These are phyloP conservation scores for Hydrotaea cyrtoneurina DNA, from an alignment of 2,888 invertebrate species.

Conservation along the genomic window DNA sequence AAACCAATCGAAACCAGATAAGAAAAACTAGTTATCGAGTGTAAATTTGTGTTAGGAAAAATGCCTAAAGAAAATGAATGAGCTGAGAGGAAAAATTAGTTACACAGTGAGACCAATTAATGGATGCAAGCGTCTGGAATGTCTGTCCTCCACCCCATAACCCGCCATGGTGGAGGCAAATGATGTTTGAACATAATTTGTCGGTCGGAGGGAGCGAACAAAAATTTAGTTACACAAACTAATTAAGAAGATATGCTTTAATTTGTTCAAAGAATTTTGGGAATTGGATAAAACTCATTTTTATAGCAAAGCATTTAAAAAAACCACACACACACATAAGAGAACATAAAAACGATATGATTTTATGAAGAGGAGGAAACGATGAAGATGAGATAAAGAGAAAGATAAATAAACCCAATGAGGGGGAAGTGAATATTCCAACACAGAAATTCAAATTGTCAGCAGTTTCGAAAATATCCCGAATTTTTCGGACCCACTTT, in stretches of 20 bases:
- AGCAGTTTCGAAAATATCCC: too few relatives aligned
- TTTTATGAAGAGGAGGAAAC: background rate
- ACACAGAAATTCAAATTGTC: too few relatives aligned
- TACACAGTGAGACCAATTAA: constrained; percentile 20
- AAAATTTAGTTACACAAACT: constrained; percentile 2
- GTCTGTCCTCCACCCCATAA: background rate
- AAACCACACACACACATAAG: background rate
- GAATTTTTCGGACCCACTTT: too few relatives aligned
- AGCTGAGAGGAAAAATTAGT: constrained; percentile 39
- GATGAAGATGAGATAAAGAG: background rate
- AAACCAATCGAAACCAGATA: background rate
- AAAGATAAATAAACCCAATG: background rate
- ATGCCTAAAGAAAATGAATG: background rate
- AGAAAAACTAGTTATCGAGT: constrained; percentile 11
- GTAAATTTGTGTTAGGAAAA: background rate
- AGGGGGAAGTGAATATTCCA: background rate
- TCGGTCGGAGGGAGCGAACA: background rate
- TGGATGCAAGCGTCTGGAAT: background rate
- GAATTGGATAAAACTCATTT: too few relatives aligned
- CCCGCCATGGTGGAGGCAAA: background rate
- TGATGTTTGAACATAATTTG: too few relatives aligned
- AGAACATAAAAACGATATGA: background rate
- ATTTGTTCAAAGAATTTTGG: constrained; percentile 5
- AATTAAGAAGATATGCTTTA: constrained; percentile 38
- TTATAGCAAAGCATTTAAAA: background rate